Base-by-base conservation (phyloP, 1,140 invertebrate genomes). In the Nephotettix cincticeps region DNA sequence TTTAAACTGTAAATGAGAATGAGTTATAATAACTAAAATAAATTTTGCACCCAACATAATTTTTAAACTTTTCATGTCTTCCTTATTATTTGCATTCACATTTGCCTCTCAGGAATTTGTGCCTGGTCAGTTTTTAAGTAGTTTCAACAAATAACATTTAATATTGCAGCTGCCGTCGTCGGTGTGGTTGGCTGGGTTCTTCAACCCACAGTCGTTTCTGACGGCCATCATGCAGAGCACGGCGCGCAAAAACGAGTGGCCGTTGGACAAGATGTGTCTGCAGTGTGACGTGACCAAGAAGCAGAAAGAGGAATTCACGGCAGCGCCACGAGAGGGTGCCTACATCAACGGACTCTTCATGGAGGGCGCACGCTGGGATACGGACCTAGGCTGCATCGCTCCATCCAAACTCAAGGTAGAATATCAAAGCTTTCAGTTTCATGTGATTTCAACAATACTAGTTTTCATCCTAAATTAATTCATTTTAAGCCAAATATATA, bases 161-260 rank as follows among this genome's bases (percentile, higher is more conserved):
- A 13, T 54, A 51, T 28, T 76, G 13, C 76, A 91, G 86, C 82
- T 95, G 54, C 95, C 95, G 0, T 81, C 92, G 0, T 89, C 94
- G 0, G 89, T 97, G 23, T 98, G 96, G 96, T 82, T 98, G 27
- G 93, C 90, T 11, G 96, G 95, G 21, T 96, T 98, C 80, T 98
- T 98, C 83, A 98, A 98, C 83, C 96, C 96, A 0, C 96, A 98
- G 81, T 97, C 95, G 14, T 96, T 99, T 80, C 83, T 99, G 9
- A 99, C 96, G 0, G 96, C 96, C 30, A 96, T 98, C 77, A 98
- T 98, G 95, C 96, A 98, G 81, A 93, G 93, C 80, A 97, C 95
- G 56, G 95, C 95, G 0, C 85, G 95, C 40, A 96, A 94, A 82
- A 96, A 97, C 81, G 95, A 98, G 82, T 95, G 95, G 90, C 95